phyloP scores from a whole-genome alignment of 2,797 vertebrate genomes.

The Intellagama lesueurii region DNA sequence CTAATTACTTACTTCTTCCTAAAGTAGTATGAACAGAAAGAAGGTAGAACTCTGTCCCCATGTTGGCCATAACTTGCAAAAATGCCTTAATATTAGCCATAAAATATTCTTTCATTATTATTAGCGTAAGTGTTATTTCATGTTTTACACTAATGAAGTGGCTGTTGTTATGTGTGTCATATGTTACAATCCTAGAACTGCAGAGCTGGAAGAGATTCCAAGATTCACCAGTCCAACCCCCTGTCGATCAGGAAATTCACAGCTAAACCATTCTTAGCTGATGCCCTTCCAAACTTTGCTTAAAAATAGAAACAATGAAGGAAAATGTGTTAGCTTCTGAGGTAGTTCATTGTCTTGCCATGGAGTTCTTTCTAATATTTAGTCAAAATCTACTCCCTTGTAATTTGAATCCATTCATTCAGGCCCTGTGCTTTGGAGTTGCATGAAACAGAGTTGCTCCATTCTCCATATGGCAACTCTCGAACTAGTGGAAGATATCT shows the following conservation, averaged over 20 bases:
- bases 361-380: background rate
- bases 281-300: too few relatives aligned
- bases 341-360: background rate
- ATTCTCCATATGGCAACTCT: background rate
- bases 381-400: background rate
- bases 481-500: too few relatives aligned
- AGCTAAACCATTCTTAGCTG: too few relatives aligned
- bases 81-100: background rate
- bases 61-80: background rate
- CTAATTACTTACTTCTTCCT: background rate
- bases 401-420: background rate
- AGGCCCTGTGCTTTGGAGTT: background rate
- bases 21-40: background rate
- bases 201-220: too few relatives aligned
- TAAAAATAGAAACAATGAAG: too few relatives aligned
- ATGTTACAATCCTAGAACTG: background rate
- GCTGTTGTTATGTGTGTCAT: background rate
- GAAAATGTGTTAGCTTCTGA: too few relatives aligned
- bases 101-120: background rate
- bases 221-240: too few relatives aligned
- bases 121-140: background rate
- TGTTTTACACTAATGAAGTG: background rate
- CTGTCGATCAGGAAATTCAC: too few relatives aligned
- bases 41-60: background rate
- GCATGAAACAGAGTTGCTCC: background rate